A percentile compares a stretch with the other conserved stretches of the same genome.
Conservation (phyloP, 1,140 invertebrate genomes). For the Chelonus insularis region DNA sequence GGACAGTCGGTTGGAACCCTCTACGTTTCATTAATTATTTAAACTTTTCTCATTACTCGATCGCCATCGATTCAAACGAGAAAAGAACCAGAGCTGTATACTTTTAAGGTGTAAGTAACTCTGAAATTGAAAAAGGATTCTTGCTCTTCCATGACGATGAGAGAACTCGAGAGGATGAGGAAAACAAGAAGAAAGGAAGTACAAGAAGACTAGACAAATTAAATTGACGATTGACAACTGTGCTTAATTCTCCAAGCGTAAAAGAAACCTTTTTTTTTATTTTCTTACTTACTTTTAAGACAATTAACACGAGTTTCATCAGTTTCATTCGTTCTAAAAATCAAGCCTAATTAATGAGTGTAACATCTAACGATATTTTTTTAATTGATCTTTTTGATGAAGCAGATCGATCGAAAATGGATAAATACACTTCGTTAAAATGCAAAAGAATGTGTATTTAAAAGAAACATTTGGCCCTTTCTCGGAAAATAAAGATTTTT, state of each 20-base stretch:
- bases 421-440: too few relatives aligned
- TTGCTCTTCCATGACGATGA: neutral
- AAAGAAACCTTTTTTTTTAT: neutral
- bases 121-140: too few relatives aligned
- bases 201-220: slow-evolving; percentile 23
- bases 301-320: slow-evolving; percentile 38
- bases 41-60: slow-evolving; percentile 34
- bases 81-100: neutral
- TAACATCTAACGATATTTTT: too few relatives aligned
- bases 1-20: neutral
- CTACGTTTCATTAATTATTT: slow-evolving; percentile 31
- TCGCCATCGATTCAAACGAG: slow-evolving; percentile 24
- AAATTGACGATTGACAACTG: slow-evolving; percentile 28
- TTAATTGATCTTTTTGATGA: too few relatives aligned
- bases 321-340: slow-evolving; percentile 26
- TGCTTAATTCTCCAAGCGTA: slow-evolving; percentile 3
- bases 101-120: too few relatives aligned
- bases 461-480: too few relatives aligned
- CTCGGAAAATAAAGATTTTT: too few relatives aligned
- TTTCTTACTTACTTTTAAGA: slow-evolving; percentile 19
- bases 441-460: too few relatives aligned
- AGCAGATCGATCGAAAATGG: too few relatives aligned
- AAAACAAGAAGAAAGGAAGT: slow-evolving; percentile 7
- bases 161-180: neutral
- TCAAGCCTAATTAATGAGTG: slow-evolving; percentile 4